Evolutionary conservation across 2,888 invertebrate genomes (phyloP), one percentile per base, ranked within the genome.

Genomic region (Gibbula magus): DNA sequence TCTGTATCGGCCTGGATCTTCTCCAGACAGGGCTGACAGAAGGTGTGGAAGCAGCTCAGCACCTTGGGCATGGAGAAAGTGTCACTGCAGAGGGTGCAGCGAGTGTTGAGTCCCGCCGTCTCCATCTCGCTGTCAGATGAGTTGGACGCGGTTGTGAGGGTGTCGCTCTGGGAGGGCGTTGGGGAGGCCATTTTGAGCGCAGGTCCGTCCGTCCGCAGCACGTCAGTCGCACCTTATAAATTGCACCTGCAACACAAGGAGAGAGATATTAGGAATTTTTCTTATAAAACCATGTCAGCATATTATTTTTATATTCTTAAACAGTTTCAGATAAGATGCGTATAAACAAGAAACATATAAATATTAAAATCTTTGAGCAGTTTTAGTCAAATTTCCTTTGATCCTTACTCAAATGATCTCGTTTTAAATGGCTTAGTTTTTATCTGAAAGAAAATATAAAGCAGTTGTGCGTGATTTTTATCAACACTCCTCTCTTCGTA

Each of bases 21-120:
- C 92, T 97, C 96, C 91, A 96, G 94, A 93, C 97, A 97, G 88
- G 94, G 94, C 92, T 96, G 95, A 94, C 97, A 97, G 93, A 96
- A 96, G 20, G 96, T 96, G 94, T 97, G 97, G 92, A 92, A 91
- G 85, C 92, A 92, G 80, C 88, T 88, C 32, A 92, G 88, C 10
- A 92, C 91, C 84, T 91, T 91, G n/a, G 92, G 92, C 84, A 91
- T 90, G 67, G 89, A 90, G 88, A 86, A 96, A 75, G 95, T 95
- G 92, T 96, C 96, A 93, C 95, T 95, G 94, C 96, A 96, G 92
- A 96, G 94, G 80, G 94, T 94, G 93, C 96, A 96, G 92, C 92
- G 92, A 61, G 92, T 91, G 83, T 90, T 90, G 74, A 89, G 86
- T 54, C 84, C 85, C 39, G 86, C 85, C n/a, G 84, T 80, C 81